phyloP scores from a whole-genome alignment of 2,113 vertebrate species.

The Rynchops niger region DNA sequence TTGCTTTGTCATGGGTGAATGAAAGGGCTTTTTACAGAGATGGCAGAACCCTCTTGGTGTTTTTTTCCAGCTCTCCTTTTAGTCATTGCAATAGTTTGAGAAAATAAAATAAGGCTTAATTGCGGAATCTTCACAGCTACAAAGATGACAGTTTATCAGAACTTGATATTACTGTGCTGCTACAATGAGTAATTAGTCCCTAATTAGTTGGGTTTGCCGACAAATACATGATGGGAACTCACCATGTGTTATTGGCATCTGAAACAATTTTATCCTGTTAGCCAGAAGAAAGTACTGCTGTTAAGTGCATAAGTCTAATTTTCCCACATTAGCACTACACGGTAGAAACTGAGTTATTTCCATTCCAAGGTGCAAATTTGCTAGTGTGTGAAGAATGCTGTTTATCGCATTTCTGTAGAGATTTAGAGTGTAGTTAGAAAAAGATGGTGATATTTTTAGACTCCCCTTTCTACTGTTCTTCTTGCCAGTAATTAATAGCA shows the following conservation, averaged over 20 bases:
- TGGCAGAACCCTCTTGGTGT: background rate
- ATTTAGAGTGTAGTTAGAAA: background rate
- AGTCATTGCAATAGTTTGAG: background rate
- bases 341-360: conserved; percentile 32
- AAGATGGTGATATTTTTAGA: background rate
- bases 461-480: background rate
- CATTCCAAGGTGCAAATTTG: conserved; percentile 11
- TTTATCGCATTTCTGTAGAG: background rate
- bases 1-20: background rate
- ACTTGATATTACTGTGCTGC: conserved; percentile 7
- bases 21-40: background rate
- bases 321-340: background rate
- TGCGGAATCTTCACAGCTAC: background rate
- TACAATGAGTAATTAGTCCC: conserved; percentile 37
- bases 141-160: conserved; percentile 38
- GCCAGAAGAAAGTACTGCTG: conserved; percentile 3
- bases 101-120: conserved; percentile 29
- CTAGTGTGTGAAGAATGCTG: background rate
- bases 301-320: background rate
- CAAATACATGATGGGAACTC: conserved; percentile 25
- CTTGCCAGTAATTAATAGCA: background rate
- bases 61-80: background rate
- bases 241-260: conserved; percentile 34
- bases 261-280: conserved; percentile 29
- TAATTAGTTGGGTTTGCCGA: conserved; percentile 63